Evolutionary conservation across 2,797 vertebrate species (phyloP).

Genomic region (Calcarius lapponicus): DNA sequence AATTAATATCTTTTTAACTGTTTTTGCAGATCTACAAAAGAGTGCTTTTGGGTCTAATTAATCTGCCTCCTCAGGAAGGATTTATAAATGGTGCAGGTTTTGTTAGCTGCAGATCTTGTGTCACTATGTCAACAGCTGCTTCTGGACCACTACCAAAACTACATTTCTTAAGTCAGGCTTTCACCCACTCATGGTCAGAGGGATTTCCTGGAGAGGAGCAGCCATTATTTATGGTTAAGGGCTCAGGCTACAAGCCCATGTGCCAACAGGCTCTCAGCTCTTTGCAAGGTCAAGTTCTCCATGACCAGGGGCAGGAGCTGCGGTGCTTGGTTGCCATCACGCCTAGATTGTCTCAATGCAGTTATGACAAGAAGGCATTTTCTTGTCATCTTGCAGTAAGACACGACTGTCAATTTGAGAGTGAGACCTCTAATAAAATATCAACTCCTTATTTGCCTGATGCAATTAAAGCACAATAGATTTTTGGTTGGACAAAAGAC

Average conservation of each 20-base stretch:
- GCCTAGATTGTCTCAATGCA: neutral
- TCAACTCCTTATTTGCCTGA: neutral
- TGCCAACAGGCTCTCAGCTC: neutral
- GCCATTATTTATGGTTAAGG: neutral
- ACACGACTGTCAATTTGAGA: neutral
- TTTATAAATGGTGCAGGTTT: neutral
- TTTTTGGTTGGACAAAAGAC: neutral
- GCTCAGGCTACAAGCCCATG: accelerated
- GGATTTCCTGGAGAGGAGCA: neutral
- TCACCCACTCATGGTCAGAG: neutral
- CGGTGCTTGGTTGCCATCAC: neutral
- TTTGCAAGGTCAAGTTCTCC: neutral
- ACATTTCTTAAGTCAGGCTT: neutral
- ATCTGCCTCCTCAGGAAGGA: neutral
- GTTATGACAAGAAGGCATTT: neutral
- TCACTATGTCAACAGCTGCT: neutral
- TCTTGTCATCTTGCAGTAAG: neutral
- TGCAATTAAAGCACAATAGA: neutral
- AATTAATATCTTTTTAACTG: neutral
- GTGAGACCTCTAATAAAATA: neutral
- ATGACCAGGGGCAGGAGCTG: neutral
- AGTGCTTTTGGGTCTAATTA: neutral
- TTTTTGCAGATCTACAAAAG: neutral
- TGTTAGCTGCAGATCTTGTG: neutral
- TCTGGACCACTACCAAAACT: neutral